A percentile compares a stretch with the other conserved stretches of the same genome.
phyloP scores from a whole-genome alignment of 92 coral and sea anemone genomes.

The Anthopleura xanthogrammica region DNA sequence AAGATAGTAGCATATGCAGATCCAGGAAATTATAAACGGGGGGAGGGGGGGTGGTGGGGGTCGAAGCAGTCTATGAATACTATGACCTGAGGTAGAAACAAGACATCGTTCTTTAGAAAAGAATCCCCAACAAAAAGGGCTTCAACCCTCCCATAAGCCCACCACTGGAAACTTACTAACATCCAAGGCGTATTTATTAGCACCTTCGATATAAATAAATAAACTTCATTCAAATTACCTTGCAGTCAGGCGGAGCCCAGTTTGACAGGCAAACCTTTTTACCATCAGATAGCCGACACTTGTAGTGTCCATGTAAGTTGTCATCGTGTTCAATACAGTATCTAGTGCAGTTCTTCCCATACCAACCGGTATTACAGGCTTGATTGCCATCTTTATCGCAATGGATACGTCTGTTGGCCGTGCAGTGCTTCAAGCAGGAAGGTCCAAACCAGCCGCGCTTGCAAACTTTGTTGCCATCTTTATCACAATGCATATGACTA shows the following conservation, averaged over 20 bases:
- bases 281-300: constrained; percentile 31
- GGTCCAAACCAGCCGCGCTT: constrained; percentile 61
- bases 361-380: constrained; percentile 55
- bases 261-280: constrained; percentile 36
- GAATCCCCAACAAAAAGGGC: too few species aligned
- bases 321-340: constrained; percentile 44
- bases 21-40: too few species aligned
- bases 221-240: constrained; percentile 6
- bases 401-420: constrained; percentile 44
- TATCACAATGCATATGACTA: constrained; percentile 51
- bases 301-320: constrained; percentile 43
- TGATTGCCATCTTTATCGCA: constrained; percentile 55
- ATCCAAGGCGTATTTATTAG: too few species aligned
- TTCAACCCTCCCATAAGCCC: too few species aligned
- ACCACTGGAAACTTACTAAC: too few species aligned
- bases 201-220: too few species aligned
- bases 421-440: constrained; percentile 54
- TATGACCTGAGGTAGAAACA: too few species aligned
- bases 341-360: constrained; percentile 44
- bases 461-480: constrained; percentile 57
- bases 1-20: too few species aligned
- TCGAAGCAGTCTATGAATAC: too few species aligned
- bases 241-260: constrained; percentile 46
- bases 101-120: too few species aligned
- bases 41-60: too few species aligned